Evolutionary conservation across 2,797 vertebrate genomes (phyloP), one percentile per base, ranked within the genome.

Genomic region (Anas capensis): DNA sequence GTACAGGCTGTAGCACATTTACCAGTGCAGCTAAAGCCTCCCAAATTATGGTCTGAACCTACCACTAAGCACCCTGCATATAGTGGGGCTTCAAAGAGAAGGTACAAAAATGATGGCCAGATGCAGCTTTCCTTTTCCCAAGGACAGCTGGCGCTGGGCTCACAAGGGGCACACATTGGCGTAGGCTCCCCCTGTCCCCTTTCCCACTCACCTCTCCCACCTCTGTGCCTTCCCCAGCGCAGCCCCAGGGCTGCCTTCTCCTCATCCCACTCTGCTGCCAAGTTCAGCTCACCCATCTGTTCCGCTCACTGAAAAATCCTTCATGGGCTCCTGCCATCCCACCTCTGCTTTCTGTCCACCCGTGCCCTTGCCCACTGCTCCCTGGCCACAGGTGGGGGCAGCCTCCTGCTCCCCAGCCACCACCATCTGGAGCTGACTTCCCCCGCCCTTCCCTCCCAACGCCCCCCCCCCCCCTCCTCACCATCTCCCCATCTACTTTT

Each of bases 371-470:
- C 49, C 24, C 46, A 34, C 16, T 3, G 2, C 68, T 75, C 48
- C 27, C 40, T 3, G 8, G 49, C 53, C 81, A 44, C 33, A 75
- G 48, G 71, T 38, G 51, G 58, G 58, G 78, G 60, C 73, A 75
- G 77, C 73, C 51, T 73, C 64, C 68, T 75, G 18, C 72, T 82
- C 48, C 27, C 24, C 42, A 81, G 70, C 61, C 48, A 75, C 54
- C 69, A 80, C 84, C 89, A 94, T 93, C 91, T 93, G 96, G 91
- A 96, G 82, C 66, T 51, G 69, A 91, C 92, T 93, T 94, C 91
- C 93, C 85, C 77, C 91, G 69, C 44, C 38, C 65, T 26, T 26
- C 24, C 24, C 23, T 26, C 49, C 38, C 36, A 36, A 36, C 23
- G n/a, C 7, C 14, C 48, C 49, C 49, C 8, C 24, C 7, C 24